These are phyloP conservation scores for Ecdyonurus torrentis DNA, from an alignment of 2,888 invertebrate species.

Conservation along the genomic window DNA sequence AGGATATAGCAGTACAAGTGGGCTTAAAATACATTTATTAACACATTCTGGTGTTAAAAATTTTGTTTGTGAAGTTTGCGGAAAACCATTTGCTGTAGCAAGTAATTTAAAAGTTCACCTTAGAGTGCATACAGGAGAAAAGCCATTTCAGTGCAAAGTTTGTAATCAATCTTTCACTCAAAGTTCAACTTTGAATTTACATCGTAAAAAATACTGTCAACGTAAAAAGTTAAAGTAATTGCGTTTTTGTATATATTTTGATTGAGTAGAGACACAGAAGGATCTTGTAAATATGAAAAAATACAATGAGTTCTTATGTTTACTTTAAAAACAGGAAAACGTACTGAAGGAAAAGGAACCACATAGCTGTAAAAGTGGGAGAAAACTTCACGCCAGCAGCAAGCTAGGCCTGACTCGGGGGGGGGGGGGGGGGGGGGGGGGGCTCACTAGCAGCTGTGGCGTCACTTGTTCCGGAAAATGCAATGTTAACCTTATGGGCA, in stretches of 20 bases:
- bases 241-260: no score
- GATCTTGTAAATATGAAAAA: constrained; percentile 24
- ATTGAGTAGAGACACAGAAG: background rate
- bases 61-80: background rate
- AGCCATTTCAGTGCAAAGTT: background rate
- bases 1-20: background rate
- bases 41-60: background rate
- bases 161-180: background rate
- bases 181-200: background rate
- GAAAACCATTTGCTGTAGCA: background rate
- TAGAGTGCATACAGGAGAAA: background rate
- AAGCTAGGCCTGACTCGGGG: no score
- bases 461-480: no score
- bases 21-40: background rate
- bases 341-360: no score
- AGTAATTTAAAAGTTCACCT: background rate
- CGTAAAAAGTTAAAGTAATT: no score
- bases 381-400: no score
- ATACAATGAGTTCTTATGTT: background rate
- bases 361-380: no score
- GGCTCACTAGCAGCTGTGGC: no score
- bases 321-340: no score
- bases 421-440: no score
- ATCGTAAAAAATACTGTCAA: background rate
- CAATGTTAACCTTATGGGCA: no score